phyloP scores from a whole-genome alignment of 2,113 vertebrate species.

The Solea senegalensis region DNA sequence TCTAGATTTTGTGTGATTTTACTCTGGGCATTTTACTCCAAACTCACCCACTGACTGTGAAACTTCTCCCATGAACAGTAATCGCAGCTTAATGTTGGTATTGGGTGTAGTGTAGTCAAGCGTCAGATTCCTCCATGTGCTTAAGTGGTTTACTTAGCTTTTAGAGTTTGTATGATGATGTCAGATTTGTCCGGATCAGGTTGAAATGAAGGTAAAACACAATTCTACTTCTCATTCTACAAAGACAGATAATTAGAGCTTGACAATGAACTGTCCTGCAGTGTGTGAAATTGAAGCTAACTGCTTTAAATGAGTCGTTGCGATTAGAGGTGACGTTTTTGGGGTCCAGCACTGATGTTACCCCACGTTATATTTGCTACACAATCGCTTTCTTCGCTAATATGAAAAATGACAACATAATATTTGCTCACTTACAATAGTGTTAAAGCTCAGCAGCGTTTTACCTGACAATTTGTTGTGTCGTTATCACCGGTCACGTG shows the following conservation, averaged over 20 bases:
- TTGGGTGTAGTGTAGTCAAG: background rate
- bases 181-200: background rate
- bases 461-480: too few species aligned
- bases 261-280: too few species aligned
- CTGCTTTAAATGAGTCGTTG: too few species aligned
- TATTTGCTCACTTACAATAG: background rate
- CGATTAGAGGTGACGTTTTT: too few species aligned
- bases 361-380: too few species aligned
- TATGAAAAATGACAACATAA: background rate
- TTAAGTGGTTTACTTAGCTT: background rate
- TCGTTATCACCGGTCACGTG: background rate
- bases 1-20: conserved; percentile 16
- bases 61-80: background rate
- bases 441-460: too few species aligned
- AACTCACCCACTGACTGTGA: background rate
- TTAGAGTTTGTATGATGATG: background rate
- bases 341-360: too few species aligned
- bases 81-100: background rate
- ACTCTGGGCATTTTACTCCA: conserved; percentile 19
- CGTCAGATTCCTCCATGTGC: conserved; percentile 9
- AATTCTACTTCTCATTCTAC: background rate
- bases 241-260: too few species aligned
- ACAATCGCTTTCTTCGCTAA: too few species aligned
- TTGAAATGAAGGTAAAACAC: background rate
- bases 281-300: too few species aligned